Base-by-base conservation (phyloP, 2,888 invertebrate genomes). In the Mechanitis messenoides region DNA sequence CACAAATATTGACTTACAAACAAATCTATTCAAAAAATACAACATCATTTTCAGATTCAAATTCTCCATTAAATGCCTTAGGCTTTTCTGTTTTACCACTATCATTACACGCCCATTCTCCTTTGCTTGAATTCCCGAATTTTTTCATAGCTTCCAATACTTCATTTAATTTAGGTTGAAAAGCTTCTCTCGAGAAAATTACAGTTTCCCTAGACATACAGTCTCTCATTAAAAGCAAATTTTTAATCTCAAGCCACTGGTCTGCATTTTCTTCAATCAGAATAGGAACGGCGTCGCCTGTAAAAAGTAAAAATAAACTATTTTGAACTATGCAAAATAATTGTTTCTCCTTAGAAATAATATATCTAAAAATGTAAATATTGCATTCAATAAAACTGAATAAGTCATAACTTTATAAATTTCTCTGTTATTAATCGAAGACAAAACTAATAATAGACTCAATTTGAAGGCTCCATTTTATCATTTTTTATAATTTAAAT, bases 171-270 rank as follows among this genome's bases (percentile, higher is more conserved):
- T 57, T 61, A 4, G 67, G 67, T 31, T 61, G 59, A 28, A 62
- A 61, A 45, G 67, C 62, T 11, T 63, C 64, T 57, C 64, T 67
- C 5, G 59, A 59, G 35, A 67, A 67, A 2, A 64, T 62, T 4
- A 63, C 61, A 1, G 64, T 53, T 35, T 64, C 64, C 31, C 64
- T 64, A n/a, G 56, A 61, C 31, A 57, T 56, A 12, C 67, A 67
- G 28, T 67, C 61, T 6, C 60, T 64, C 56, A 61, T 64, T 4
- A 63, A 45, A 35, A 67, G 58, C 54, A 67, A 55, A 20, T 67
- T 64, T 56, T 65, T 58, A n/a, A 59, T 55, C 33, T 61, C 61
- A 6, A 63, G 59, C 67, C 67, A 67, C 28, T 67, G 64, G 33
- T 63, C 64, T 9, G 67, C 61, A 33, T 55, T 63, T 31, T 67